Evolutionary conservation across 2,113 vertebrate species (phyloP), one percentile per base, ranked within the genome.

Genomic region (Sarotherodon lohbergeri): DNA sequence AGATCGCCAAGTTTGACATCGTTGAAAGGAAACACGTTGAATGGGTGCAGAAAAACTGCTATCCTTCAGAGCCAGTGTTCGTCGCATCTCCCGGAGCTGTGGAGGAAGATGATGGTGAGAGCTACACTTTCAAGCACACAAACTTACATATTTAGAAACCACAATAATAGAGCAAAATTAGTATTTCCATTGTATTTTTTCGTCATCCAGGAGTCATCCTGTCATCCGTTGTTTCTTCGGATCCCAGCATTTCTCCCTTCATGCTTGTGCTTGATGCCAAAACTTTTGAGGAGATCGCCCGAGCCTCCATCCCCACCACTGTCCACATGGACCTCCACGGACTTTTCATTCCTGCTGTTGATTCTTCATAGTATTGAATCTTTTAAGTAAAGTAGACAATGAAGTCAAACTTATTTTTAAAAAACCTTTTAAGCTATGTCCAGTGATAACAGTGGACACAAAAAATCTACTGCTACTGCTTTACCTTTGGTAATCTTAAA

Each of bases 241-340:
- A 98, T 52, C 97, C 98, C 1, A 93, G 95, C n/a, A 86, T 96
- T 81, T 68, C 91, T 2, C 96, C 98, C 1, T 99, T 98, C 89
- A 92, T 99, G 87, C 96, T 99, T 52, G 82, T 98, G 80, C 95
- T 99, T 89, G 94, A 99, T 87, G 99, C 97, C 36, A 98, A 97
- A 91, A 97, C 90, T 2, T 96, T 98, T 9, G 92, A 96, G 50
- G 99, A 99, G 89, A 10, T 98, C 7, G 98, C 95, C 41, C 96
- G 97, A 0, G 98, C 98, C 6, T 89, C 50, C 1, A 86, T 99
- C 8, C 89, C 96, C 0, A 93, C 91, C 12, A 88, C 92, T 2
- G 84, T 99, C 87, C 98, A 98, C 66, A 63, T 98, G 90, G 99
- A 99, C 89, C 96, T 99, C 19, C 99, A 99, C 0, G 99, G 99